A percentile compares a stretch with the other conserved stretches of the same genome.
phyloP scores from a whole-genome alignment of 2,888 invertebrate species.

The Hemicrepidius hirtus region DNA sequence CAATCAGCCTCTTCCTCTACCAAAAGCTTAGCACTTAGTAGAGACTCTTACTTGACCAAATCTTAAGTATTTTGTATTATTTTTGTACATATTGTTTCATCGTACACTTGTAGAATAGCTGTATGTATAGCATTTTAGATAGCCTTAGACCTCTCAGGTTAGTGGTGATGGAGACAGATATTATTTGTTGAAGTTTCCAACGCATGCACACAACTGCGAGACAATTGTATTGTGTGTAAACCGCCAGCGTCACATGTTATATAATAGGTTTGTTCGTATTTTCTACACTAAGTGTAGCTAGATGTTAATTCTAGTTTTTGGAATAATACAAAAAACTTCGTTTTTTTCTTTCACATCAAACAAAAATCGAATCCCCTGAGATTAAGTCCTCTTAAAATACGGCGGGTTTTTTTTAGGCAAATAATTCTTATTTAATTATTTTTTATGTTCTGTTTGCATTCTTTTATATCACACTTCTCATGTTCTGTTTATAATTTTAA shows the following conservation, averaged over 20 bases:
- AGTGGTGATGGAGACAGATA: slow-evolving; percentile 70
- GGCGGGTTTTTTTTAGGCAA: too few relatives aligned
- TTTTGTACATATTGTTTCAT: slow-evolving; percentile 71
- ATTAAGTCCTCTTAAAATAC: too few relatives aligned
- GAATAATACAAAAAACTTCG: too few relatives aligned
- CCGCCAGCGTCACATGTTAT: slow-evolving; percentile 63
- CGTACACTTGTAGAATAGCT: slow-evolving; percentile 72
- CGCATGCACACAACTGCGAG: slow-evolving; percentile 71
- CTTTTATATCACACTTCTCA: too few relatives aligned
- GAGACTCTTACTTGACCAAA: slow-evolving; percentile 68
- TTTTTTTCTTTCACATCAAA: too few relatives aligned
- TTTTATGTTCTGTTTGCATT: too few relatives aligned
- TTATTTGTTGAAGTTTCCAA: slow-evolving; percentile 62
- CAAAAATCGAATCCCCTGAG: too few relatives aligned
- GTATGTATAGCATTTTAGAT: slow-evolving; percentile 73
- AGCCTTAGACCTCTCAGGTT: slow-evolving; percentile 71
- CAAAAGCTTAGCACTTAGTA: slow-evolving; percentile 70
- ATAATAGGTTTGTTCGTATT: slow-evolving; percentile 51
- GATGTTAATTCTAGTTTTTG: background rate
- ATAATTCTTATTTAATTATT: too few relatives aligned
- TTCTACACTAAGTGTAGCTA: slow-evolving; percentile 12
- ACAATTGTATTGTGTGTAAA: slow-evolving; percentile 71
- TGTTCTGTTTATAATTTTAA: too few relatives aligned
- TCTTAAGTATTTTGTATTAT: slow-evolving; percentile 68
- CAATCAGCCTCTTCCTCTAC: slow-evolving; percentile 61